Conservation (phyloP, 23 tunicate genomes). For the Corella eumyota region DNA sequence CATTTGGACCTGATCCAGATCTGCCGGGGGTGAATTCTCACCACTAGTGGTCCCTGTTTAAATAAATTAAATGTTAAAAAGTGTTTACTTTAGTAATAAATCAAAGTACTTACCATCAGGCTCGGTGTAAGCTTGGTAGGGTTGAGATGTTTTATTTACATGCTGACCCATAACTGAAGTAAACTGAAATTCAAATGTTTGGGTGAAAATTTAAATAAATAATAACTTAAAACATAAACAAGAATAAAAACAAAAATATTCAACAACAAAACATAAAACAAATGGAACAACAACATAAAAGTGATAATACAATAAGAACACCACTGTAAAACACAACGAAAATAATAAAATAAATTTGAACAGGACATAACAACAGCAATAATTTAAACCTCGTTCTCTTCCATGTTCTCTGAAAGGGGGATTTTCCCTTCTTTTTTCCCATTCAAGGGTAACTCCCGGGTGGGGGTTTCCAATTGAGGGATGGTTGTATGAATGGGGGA, state of each 20-base stretch:
- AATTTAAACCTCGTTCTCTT: constrained; percentile 2
- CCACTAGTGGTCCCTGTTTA: no score
- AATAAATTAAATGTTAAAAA: no score
- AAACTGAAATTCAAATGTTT: no score
- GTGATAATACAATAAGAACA: not conserved
- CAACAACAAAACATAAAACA: not conserved
- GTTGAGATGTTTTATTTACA: no score
- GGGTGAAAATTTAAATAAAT: no score
- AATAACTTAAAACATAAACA: constrained; percentile 2
- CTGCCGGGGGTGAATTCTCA: constrained; percentile 4
- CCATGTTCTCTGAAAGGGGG: not conserved
- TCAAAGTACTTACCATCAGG: no score
- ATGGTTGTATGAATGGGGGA: no score
- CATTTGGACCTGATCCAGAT: constrained; percentile 47
- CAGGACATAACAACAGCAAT: not conserved
- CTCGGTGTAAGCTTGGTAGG: no score
- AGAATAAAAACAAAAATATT: not conserved
- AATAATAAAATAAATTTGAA: not conserved
- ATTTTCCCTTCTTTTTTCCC: not conserved
- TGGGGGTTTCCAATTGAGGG: not conserved
- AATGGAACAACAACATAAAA: not conserved
- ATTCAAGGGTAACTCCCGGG: not conserved
- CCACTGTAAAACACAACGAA: not conserved
- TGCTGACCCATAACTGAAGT: no score
- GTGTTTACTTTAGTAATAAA: no score